Evolutionary conservation across 1,140 invertebrate species (phyloP), one percentile per base, ranked within the genome.

Genomic region (Scaptomyza graminum): DNA sequence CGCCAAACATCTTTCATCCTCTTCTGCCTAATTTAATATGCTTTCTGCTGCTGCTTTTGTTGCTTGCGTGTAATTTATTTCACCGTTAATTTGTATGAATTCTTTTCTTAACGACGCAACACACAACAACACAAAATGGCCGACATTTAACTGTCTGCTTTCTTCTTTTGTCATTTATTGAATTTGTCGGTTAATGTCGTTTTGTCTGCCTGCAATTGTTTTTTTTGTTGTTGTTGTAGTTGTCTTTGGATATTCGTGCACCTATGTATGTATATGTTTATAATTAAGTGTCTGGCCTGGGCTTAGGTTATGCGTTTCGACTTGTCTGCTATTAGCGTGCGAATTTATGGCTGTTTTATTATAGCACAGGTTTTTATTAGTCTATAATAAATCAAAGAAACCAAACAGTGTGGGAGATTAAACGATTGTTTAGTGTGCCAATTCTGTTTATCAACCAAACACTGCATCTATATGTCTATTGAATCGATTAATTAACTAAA

Each of bases 11-110:
- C 62, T 62, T 46, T 68, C 49, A 50, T 59, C 6, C 37, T 16
- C 56, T 56, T 39, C 25, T 62, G 60, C 43, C 67, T 82, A 87
- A 82, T 81, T 85, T 76, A 69, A 87, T 85, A 78, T 77, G 52
- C 66, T 57, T 62, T 69, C 34, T 25, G 47, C 65, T 39, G 71
- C 59, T 31, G 8, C 37, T n/a, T 16, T 49, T 39, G 22, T 34
- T 50, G 66, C 49, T 70, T 63, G 50, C 34, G 44, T 41, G 50
- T 79, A 72, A 85, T 85, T 80, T 85, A 85, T 85, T 85, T 85
- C 66, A 70, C 74, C 82, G 70, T 82, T 78, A 85, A 85, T 85
- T 85, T 85, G 69, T 81, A 85, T 80, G 70, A 85, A 81, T 85
- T 84, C 73, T 65, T 79, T 64, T 51, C 73, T 76, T 74, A 68